A percentile compares a stretch with the other conserved stretches of the same genome.
Evolutionary conservation across 2,797 vertebrate genomes (phyloP).

Genomic region (Siniperca obscura): DNA sequence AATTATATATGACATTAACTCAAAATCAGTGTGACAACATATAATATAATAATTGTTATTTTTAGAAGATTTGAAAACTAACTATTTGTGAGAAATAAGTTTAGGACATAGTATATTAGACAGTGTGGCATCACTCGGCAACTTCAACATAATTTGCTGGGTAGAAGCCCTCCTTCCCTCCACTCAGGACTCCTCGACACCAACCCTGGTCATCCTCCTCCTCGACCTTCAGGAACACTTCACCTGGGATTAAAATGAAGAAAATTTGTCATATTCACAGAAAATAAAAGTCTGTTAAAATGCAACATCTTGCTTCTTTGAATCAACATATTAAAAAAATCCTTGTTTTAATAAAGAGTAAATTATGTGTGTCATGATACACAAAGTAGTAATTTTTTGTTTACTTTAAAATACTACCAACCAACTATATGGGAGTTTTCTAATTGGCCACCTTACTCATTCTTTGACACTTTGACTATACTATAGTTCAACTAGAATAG

Average conservation of each 20-base stretch:
- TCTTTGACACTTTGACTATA: background rate
- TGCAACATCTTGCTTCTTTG: background rate
- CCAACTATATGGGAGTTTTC: background rate
- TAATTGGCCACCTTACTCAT: background rate
- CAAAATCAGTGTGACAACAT: conserved; percentile 39
- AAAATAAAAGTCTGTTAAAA: background rate
- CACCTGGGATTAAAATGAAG: conserved; percentile 68
- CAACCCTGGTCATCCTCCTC: conserved; percentile 89
- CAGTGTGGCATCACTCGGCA: conserved; percentile 69
- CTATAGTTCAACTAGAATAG: background rate
- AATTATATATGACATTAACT: conserved; percentile 25
- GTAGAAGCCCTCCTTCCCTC: conserved; percentile 84
- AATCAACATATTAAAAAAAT: background rate
- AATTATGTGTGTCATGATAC: background rate
- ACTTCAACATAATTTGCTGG: conserved; percentile 85
- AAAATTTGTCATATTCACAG: background rate
- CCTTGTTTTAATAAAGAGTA: background rate
- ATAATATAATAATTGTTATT: conserved; percentile 27
- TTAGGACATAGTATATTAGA: conserved; percentile 31
- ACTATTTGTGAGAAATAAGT: conserved; percentile 40
- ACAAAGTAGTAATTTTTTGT: background rate
- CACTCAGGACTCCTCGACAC: conserved; percentile 84
- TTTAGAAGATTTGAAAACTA: conserved; percentile 30
- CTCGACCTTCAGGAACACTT: conserved; percentile 86
- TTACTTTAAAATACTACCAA: background rate